phyloP scores from a whole-genome alignment of 2,888 invertebrate species.

The Invenusta paracnida region DNA sequence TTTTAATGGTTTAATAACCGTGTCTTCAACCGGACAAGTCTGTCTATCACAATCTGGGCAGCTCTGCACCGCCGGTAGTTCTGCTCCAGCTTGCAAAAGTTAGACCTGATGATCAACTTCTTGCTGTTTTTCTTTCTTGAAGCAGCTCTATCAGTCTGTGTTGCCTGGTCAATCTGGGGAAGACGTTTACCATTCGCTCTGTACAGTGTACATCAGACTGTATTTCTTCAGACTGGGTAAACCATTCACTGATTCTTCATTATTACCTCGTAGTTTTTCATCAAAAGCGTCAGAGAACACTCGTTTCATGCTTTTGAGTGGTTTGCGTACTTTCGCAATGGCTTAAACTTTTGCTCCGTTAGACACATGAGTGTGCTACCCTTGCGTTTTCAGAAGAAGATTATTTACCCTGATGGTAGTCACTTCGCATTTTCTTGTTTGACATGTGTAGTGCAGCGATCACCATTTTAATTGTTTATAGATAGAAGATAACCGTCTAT shows the following conservation, averaged over 20 bases:
- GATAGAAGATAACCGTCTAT: too few relatives aligned
- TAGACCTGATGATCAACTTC: background rate
- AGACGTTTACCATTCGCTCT: background rate
- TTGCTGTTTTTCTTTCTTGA: background rate
- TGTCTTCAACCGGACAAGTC: conserved; percentile 1
- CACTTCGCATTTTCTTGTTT: conserved; percentile 14
- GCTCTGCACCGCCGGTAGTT: background rate
- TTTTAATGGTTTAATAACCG: background rate
- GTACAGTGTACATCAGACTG: background rate
- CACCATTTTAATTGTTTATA: too few relatives aligned
- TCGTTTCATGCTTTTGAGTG: conserved; percentile 17
- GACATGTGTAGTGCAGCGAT: too few relatives aligned
- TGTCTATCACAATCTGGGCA: background rate
- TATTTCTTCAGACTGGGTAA: conserved; percentile 23
- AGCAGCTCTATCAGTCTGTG: conserved; percentile 1
- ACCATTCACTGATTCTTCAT: conserved; percentile 7
- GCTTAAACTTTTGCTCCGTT: background rate
- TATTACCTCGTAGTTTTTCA: background rate
- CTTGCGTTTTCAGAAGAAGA: background rate
- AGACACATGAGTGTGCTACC: background rate
- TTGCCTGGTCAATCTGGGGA: background rate
- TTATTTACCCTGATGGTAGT: background rate
- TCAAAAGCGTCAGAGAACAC: background rate
- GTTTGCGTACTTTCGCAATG: background rate
- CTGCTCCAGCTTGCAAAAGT: conserved; percentile 3